Conservation (phyloP, 2,888 invertebrate species). For the Drosophila paranaensis region DNA sequence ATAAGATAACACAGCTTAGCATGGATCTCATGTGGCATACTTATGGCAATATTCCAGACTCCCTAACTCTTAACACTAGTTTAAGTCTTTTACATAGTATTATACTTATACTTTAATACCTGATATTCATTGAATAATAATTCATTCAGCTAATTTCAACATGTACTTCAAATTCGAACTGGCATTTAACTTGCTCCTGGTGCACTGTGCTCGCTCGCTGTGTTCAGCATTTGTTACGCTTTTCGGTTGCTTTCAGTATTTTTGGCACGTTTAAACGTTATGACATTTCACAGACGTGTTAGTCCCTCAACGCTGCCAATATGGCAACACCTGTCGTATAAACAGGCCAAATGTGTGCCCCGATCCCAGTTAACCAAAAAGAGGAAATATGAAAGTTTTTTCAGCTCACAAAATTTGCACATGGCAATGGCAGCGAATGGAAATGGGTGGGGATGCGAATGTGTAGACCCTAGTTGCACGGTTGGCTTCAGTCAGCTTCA, state of each 20-base stretch:
- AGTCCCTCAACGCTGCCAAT: slow-evolving; percentile 69
- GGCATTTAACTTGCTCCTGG: slow-evolving; percentile 13
- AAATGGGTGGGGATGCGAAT: slow-evolving; percentile 22
- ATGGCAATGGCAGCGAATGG: slow-evolving; percentile 40
- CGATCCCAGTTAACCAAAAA: slow-evolving; percentile 17
- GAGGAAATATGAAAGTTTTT: slow-evolving; percentile 29
- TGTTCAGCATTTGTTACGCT: slow-evolving; percentile 26
- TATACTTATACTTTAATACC: neutral
- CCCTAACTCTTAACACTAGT: too few species aligned
- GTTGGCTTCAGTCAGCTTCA: slow-evolving; percentile 5
- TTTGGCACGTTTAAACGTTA: slow-evolving; percentile 82
- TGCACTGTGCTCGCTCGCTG: slow-evolving; percentile 14
- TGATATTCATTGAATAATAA: neutral
- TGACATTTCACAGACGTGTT: slow-evolving; percentile 80
- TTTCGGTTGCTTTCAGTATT: slow-evolving; percentile 57
- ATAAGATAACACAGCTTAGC: too few species aligned
- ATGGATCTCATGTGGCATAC: too few species aligned
- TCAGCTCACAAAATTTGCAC: slow-evolving; percentile 52
- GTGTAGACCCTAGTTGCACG: slow-evolving; percentile 9
- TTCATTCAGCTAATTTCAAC: neutral
- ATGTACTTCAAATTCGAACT: slow-evolving; percentile 16
- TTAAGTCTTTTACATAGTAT: too few species aligned
- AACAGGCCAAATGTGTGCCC: slow-evolving; percentile 48
- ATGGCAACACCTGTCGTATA: slow-evolving; percentile 79
- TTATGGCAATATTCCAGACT: too few species aligned